Conservation (phyloP, 2,113 vertebrate genomes). For the Sebastes fasciatus region DNA sequence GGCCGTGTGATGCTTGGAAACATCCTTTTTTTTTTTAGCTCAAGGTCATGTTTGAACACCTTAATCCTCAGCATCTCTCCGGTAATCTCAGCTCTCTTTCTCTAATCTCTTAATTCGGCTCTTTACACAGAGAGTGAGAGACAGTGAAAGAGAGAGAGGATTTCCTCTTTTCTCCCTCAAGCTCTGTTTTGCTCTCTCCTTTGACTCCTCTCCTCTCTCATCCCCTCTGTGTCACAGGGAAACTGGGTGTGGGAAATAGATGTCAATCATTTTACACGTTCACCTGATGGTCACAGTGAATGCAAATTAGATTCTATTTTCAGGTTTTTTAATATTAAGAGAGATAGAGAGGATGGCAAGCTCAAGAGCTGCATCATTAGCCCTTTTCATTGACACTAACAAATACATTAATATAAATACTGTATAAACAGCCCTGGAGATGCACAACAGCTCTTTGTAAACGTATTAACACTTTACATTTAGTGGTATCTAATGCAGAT, state of each 20-base stretch:
- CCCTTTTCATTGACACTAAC: neutral
- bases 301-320: neutral
- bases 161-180: constrained; percentile 5
- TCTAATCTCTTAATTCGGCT: constrained; percentile 44
- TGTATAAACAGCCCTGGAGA: too few relatives aligned
- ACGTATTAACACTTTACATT: neutral
- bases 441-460: neutral
- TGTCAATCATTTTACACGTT: neutral
- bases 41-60: constrained; percentile 22
- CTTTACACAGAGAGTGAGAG: neutral
- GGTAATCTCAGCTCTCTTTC: constrained; percentile 40
- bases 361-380: neutral
- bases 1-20: neutral
- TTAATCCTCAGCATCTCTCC: constrained; percentile 41
- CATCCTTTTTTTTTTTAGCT: neutral
- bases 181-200: neutral
- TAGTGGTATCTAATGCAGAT: too few relatives aligned
- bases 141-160: neutral
- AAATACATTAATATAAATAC: neutral
- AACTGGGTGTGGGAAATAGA: neutral
- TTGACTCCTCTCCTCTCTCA: too few relatives aligned
- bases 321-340: too few relatives aligned
- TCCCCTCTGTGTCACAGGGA: neutral
- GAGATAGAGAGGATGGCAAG: too few relatives aligned
- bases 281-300: neutral